Evolutionary conservation across 2,113 vertebrate genomes (phyloP).

Genomic region (Pampusana beccarii): DNA sequence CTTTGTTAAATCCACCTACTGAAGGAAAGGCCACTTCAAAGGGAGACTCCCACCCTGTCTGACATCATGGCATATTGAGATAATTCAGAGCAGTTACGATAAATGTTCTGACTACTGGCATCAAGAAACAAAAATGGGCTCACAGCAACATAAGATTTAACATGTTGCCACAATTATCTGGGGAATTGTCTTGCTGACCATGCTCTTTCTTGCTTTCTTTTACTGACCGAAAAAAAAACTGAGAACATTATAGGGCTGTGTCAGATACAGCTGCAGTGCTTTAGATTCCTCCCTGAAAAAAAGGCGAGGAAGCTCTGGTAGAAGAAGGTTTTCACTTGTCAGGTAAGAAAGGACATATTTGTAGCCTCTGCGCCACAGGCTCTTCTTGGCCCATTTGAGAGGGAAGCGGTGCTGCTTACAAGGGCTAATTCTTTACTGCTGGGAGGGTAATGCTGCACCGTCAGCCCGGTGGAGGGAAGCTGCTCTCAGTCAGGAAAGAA

Average conservation of each 20-base stretch:
- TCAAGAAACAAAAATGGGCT: constrained; percentile 16
- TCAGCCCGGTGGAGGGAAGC: neutral
- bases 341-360: neutral
- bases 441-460: neutral
- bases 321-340: neutral
- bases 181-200: neutral
- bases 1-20: neutral
- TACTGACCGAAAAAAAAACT: neutral
- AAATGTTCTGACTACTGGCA: constrained; percentile 16
- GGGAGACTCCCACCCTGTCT: neutral
- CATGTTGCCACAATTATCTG: neutral
- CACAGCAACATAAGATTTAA: constrained; percentile 40
- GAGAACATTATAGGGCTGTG: neutral
- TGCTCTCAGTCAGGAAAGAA: neutral
- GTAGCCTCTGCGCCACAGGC: neutral
- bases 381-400: neutral
- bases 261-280: neutral
- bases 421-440: neutral
- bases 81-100: constrained; percentile 38
- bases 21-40: constrained; percentile 34
- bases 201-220: neutral
- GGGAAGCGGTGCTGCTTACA: neutral
- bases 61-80: constrained; percentile 2
- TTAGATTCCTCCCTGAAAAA: neutral
- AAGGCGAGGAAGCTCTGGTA: neutral